Evolutionary conservation across 2,113 vertebrate species (phyloP).

Genomic region (Okapia johnstoni): DNA sequence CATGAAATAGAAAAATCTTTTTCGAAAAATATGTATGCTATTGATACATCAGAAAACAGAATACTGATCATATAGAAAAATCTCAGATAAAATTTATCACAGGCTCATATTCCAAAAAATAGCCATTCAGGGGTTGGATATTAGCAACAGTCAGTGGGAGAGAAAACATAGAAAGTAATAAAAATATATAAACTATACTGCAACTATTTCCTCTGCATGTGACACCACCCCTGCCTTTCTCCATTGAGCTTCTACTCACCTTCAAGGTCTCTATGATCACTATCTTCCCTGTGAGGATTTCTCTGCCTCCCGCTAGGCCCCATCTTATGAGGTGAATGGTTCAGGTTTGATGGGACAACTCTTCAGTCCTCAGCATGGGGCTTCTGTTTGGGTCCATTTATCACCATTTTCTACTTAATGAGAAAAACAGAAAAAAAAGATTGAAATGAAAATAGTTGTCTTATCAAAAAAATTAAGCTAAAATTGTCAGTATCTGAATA

Average conservation of each 20-base stretch:
- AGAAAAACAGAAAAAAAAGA: neutral
- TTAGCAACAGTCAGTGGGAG: neutral
- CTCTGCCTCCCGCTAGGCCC: neutral
- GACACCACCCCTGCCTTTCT: neutral
- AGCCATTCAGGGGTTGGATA: neutral
- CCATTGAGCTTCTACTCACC: neutral
- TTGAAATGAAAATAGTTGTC: neutral
- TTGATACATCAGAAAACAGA: neutral
- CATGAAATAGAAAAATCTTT: neutral
- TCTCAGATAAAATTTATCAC: neutral
- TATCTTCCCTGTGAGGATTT: neutral
- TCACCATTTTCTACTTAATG: neutral
- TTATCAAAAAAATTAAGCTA: neutral
- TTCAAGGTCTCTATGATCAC: neutral
- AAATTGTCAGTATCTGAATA: neutral
- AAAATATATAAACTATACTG: neutral
- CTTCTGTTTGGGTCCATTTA: neutral
- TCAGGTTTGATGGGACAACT: neutral
- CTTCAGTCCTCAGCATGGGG: neutral
- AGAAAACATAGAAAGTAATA: neutral
- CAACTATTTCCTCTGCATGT: neutral
- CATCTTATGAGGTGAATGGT: neutral
- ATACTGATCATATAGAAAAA: neutral
- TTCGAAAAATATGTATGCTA: neutral
- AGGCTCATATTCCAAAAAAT: neutral